phyloP scores from a whole-genome alignment of 2,888 invertebrate genomes.

The Caenorhabditis macrosperma region DNA sequence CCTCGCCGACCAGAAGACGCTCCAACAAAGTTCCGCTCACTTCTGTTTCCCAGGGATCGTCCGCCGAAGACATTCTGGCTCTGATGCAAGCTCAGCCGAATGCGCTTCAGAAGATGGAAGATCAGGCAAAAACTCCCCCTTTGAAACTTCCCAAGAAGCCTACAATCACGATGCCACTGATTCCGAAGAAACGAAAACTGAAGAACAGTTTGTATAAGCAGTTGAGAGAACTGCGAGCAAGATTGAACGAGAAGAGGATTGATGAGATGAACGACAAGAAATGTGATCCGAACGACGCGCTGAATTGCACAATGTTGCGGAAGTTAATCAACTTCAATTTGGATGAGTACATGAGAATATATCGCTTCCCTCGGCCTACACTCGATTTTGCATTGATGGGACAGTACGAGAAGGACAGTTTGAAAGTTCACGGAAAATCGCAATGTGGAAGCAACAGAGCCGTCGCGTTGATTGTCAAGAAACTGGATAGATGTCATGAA shows the following conservation, averaged over 20 bases:
- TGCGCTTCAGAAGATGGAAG: conserved; percentile 16
- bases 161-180: conserved; percentile 13
- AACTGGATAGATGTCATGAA: conserved; percentile 6
- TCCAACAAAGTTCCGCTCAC: not conserved
- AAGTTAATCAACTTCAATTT: conserved; percentile 4
- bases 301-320: not conserved
- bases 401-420: not conserved
- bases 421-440: not conserved
- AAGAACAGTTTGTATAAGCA: conserved; percentile 10
- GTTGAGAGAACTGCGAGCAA: not conserved
- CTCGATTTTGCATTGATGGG: conserved; percentile 1
- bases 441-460: not conserved
- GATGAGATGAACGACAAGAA: not conserved
- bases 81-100: conserved; percentile 17
- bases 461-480: not conserved
- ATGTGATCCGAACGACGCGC: not conserved
- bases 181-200: not conserved
- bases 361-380: not conserved
- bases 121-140: not conserved
- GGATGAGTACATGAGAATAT: conserved; percentile 16
- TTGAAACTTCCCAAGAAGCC: not conserved
- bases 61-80: conserved; percentile 54
- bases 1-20: conserved; percentile 20
- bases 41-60: conserved; percentile 38
- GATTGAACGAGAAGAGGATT: not conserved